These are phyloP conservation scores for Ranitomeya imitator DNA, from an alignment of 2,113 vertebrate species.

Conservation along the genomic window DNA sequence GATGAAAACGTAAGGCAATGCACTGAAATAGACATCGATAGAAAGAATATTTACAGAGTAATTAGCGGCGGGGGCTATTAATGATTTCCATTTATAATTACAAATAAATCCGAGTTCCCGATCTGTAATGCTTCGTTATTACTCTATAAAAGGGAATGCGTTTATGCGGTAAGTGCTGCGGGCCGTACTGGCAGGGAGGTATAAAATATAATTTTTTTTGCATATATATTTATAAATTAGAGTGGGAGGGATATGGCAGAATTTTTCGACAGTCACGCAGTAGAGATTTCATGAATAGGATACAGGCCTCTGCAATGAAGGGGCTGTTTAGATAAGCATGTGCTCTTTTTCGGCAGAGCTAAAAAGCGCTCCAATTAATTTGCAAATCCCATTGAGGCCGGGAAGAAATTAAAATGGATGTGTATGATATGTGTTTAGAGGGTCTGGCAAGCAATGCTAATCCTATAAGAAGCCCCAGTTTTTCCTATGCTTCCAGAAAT, in stretches of 20 bases:
- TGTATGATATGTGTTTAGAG: slow-evolving; percentile 46
- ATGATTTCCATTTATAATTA: slow-evolving; percentile 29
- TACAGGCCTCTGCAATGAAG: slow-evolving; percentile 34
- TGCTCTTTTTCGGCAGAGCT: slow-evolving; percentile 29
- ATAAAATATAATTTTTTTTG: slow-evolving; percentile 36
- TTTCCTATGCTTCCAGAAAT: background rate
- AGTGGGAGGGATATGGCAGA: background rate
- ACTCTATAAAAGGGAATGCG: slow-evolving; percentile 5
- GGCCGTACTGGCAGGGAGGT: slow-evolving; percentile 6
- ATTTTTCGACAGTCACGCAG: slow-evolving; percentile 35
- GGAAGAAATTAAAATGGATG: slow-evolving; percentile 45
- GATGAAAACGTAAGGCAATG: background rate
- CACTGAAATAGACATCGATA: background rate
- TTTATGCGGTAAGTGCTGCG: background rate
- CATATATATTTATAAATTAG: slow-evolving; percentile 24
- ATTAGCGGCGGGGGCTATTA: background rate
- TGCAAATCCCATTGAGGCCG: slow-evolving; percentile 53
- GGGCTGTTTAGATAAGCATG: slow-evolving; percentile 32
- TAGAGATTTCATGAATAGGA: slow-evolving; percentile 14
- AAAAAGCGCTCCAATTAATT: slow-evolving; percentile 56
- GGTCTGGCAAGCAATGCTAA: slow-evolving; percentile 41
- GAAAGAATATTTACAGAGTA: background rate
- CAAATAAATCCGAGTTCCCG: slow-evolving; percentile 1
- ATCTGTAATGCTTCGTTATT: slow-evolving; percentile 1
- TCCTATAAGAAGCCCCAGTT: slow-evolving; percentile 21